A percentile compares a stretch with the other conserved stretches of the same genome.
These are phyloP conservation scores for Drosophila mojavensis DNA, from an alignment of 1,140 invertebrate genomes.

Conservation along the genomic window DNA sequence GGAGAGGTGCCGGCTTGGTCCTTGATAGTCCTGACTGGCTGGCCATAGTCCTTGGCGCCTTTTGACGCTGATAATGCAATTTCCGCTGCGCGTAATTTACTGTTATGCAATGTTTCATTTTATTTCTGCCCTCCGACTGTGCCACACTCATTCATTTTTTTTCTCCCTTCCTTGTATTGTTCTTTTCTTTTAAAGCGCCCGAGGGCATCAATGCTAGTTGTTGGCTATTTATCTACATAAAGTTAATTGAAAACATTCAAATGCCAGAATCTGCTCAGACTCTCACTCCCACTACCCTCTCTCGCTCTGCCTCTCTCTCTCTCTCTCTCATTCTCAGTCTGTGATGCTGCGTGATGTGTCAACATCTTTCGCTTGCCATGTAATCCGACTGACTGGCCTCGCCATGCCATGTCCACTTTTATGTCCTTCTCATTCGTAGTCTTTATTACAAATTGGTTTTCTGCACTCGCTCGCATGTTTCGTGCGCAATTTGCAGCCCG, in stretches of 20 bases:
- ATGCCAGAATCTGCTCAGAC: constrained; percentile 21
- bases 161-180: too few species aligned
- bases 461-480: constrained; percentile 74
- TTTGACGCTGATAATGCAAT: constrained; percentile 83
- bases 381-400: constrained; percentile 40
- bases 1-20: background rate
- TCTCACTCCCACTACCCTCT: background rate
- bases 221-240: constrained; percentile 76
- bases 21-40: constrained; percentile 24
- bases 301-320: background rate
- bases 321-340: background rate
- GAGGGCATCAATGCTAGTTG: constrained; percentile 41
- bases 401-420: constrained; percentile 46
- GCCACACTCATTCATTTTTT: constrained; percentile 6
- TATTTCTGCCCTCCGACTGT: constrained; percentile 27
- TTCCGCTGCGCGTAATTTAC: constrained; percentile 72
- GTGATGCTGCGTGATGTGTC: constrained; percentile 69
- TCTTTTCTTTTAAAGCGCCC: constrained; percentile 37
- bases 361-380: constrained; percentile 69
- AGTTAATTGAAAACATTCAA: constrained; percentile 81
- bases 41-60: constrained; percentile 30
- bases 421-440: constrained; percentile 65
- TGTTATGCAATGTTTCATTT: constrained; percentile 81
- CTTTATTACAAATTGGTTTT: constrained; percentile 83
- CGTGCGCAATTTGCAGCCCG: constrained; percentile 71